These are phyloP conservation scores for Corythoichthys intestinalis DNA, from an alignment of 2,113 vertebrate species.

Conservation along the genomic window DNA sequence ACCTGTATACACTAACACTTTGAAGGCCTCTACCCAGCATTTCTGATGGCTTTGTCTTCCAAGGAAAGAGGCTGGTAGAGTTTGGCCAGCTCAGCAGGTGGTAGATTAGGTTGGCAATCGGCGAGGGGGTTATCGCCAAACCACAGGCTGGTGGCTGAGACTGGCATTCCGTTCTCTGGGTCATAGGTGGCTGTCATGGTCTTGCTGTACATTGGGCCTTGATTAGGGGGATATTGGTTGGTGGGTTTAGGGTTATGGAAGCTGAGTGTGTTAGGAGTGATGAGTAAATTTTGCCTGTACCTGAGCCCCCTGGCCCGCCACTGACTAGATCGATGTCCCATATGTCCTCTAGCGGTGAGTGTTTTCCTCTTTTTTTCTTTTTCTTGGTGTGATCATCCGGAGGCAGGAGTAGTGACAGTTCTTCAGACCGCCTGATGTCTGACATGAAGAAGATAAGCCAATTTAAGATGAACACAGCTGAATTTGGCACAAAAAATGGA, in stretches of 20 bases:
- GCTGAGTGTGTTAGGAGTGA: too few species aligned
- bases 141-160: conserved; percentile 84
- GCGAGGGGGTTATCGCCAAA: conserved; percentile 82
- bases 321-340: conserved; percentile 78
- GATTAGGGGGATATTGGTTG: conserved; percentile 50
- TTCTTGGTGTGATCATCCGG: conserved; percentile 82
- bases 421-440: conserved; percentile 93
- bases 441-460: not conserved
- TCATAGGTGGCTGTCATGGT: conserved; percentile 90
- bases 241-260: not conserved
- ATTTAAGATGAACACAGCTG: not conserved
- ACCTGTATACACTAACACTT: not conserved
- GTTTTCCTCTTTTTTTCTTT: conserved; percentile 93
- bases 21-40: conserved; percentile 77
- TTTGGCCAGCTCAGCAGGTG: conserved; percentile 78
- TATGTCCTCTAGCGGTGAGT: conserved; percentile 78
- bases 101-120: conserved; percentile 72
- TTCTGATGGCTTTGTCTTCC: conserved; percentile 87
- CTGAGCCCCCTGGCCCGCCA: conserved; percentile 74
- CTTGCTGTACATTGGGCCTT: conserved; percentile 84
- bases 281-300: conserved; percentile 53
- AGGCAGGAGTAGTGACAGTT: conserved; percentile 86
- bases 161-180: conserved; percentile 82
- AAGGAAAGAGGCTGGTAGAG: conserved; percentile 83
- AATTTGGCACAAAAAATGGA: not conserved